These are phyloP conservation scores for Anthophora plumipes DNA, from an alignment of 2,888 invertebrate genomes.

Conservation along the genomic window DNA sequence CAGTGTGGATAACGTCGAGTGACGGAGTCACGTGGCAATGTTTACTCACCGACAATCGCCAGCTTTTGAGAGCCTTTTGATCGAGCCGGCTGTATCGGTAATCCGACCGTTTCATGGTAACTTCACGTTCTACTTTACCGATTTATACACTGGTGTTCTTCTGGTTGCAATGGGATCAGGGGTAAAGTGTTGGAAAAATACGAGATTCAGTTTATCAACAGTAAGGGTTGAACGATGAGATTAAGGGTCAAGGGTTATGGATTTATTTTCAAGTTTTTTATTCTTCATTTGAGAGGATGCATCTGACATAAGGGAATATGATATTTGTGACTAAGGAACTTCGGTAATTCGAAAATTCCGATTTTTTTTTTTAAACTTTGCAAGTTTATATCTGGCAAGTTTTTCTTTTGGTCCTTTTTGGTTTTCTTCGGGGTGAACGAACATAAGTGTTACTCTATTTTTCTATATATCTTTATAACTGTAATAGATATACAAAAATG, in stretches of 20 bases:
- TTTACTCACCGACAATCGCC: slow-evolving; percentile 74
- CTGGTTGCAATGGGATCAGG: slow-evolving; percentile 51
- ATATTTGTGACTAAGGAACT: no score
- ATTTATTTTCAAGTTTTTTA: not conserved
- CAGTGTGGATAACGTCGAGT: slow-evolving; percentile 77
- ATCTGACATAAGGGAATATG: no score
- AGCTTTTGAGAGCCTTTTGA: slow-evolving; percentile 32
- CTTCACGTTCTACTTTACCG: slow-evolving; percentile 77
- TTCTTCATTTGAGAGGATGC: not conserved
- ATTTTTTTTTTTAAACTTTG: no score
- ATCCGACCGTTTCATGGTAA: slow-evolving; percentile 76
- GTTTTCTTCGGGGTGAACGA: no score
- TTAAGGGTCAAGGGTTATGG: not conserved
- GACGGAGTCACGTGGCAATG: slow-evolving; percentile 80
- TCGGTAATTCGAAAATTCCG: no score
- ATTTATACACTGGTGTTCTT: slow-evolving; percentile 39
- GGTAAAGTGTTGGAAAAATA: slow-evolving; percentile 10
- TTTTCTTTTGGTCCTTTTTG: no score
- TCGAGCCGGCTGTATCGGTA: slow-evolving; percentile 57
- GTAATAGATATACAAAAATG: no score
- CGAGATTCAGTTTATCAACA: not conserved
- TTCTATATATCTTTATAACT: no score
- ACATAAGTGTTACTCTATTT: no score
- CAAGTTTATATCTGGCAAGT: no score
- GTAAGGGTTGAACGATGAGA: not conserved